Evolutionary conservation across 1,140 invertebrate species (phyloP).

Genomic region (Luehdorfia chinensis): DNA sequence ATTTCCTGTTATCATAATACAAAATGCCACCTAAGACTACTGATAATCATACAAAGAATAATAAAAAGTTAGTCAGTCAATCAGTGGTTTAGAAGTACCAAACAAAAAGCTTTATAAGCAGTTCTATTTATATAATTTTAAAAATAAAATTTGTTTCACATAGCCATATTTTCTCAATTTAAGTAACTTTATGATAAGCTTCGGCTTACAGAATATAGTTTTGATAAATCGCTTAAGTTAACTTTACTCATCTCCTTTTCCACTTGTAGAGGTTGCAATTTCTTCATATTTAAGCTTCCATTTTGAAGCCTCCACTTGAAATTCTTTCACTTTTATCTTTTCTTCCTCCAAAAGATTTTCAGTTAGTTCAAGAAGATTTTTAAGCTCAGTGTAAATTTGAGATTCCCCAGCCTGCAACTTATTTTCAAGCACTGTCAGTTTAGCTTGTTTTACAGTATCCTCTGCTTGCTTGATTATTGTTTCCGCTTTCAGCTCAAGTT

Average conservation of each 20-base stretch:
- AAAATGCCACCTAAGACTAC: too few species aligned
- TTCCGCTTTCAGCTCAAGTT: conserved; percentile 55
- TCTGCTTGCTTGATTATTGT: conserved; percentile 65
- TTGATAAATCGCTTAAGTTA: too few species aligned
- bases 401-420: conserved; percentile 23
- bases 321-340: conserved; percentile 34
- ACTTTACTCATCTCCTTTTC: background rate
- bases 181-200: too few species aligned
- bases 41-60: too few species aligned
- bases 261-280: conserved; percentile 9
- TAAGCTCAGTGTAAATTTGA: conserved; percentile 30
- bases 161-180: too few species aligned
- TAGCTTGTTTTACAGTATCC: conserved; percentile 48
- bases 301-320: conserved; percentile 43
- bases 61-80: too few species aligned
- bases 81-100: too few species aligned
- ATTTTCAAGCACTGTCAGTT: conserved; percentile 41
- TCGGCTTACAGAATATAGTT: too few species aligned
- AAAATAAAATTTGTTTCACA: too few species aligned
- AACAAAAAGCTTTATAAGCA: too few species aligned
- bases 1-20: too few species aligned
- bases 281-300: conserved; percentile 53
- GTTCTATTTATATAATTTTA: too few species aligned
- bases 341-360: conserved; percentile 38
- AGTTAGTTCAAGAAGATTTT: conserved; percentile 34